These are phyloP conservation scores for Scotopteryx bipunctaria DNA, from an alignment of 2,888 invertebrate species.

Conservation along the genomic window DNA sequence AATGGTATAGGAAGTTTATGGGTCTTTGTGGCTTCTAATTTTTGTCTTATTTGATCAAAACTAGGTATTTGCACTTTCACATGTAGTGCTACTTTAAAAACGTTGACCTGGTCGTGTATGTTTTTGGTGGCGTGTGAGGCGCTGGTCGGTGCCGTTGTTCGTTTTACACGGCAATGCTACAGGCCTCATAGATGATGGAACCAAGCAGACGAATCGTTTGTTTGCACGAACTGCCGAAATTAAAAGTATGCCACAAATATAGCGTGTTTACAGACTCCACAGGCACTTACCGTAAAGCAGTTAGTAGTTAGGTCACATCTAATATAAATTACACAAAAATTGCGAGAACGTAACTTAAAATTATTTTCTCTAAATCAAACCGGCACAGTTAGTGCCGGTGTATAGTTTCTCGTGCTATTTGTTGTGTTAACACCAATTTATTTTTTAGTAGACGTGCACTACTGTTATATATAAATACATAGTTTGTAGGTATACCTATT, in stretches of 20 bases:
- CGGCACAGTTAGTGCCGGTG: constrained; percentile 49
- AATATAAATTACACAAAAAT: constrained; percentile 50
- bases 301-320: constrained; percentile 43
- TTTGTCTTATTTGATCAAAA: constrained; percentile 69
- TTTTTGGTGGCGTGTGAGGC: constrained; percentile 55
- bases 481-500: too few relatives aligned
- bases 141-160: constrained; percentile 29
- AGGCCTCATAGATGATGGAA: constrained; percentile 9
- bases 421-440: constrained; percentile 43
- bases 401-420: constrained; percentile 44
- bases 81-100: constrained; percentile 75
- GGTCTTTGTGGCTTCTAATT: constrained; percentile 59
- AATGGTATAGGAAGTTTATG: constrained; percentile 48
- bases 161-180: constrained; percentile 40
- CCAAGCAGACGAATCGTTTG: constrained; percentile 43
- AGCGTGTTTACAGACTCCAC: constrained; percentile 56
- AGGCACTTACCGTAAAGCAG: constrained; percentile 43
- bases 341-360: constrained; percentile 48
- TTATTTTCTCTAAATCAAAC: constrained; percentile 45
- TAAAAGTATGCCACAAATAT: constrained; percentile 67
- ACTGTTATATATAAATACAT: too few relatives aligned
- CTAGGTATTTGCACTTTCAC: constrained; percentile 78
- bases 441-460: not conserved
- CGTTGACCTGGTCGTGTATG: constrained; percentile 72
- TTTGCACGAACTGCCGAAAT: constrained; percentile 60